Base-by-base conservation (phyloP, 1,140 invertebrate species). In the Cydia fagiglandana region DNA sequence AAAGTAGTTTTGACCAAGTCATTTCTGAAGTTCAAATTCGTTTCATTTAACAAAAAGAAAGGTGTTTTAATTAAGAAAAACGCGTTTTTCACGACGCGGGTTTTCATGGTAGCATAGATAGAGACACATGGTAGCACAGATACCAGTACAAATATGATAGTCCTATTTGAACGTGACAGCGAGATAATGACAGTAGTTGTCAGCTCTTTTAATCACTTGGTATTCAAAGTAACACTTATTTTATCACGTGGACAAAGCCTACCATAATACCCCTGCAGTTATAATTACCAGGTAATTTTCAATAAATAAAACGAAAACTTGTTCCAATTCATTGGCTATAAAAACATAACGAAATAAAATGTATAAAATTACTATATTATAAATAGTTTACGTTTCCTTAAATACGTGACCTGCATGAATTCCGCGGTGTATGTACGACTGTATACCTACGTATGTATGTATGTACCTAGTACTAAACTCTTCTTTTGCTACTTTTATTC, bases 401-500 rank as follows among this genome's bases (percentile, higher is more conserved):
- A 30, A 73, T 73, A 73, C 75, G 75, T 76, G 75, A 76, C 66
- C 66, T n/a, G 56, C 17, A 24, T 61, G 20, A 61, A 17, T 61
- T 56, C 20, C 20, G 34, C 50, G 30, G 75, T 78, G 76, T 4
- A 30, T 3, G 3, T n/a, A n/a, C n/a, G n/a, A n/a, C 24, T 24
- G n/a, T n/a, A n/a, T n/a, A n/a, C 24, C 1, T 24, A 24, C 24
- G 24, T 24, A 24, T 78, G 76, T 4, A 30, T 4, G 4, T 80
- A 79, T 79, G 66, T 76, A 77, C 74, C 77, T 68, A 74, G 53
- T 80, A 80, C 77, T 81, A 83, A 81, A 73, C 20, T 73, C 77
- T 66, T 61, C 64, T 77, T 83, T 82, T 78, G 77, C 78, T 74
- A 81, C 78, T 83, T 84, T 84, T 82, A 83, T 84, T 84, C 64